These are phyloP conservation scores for Aplidium turbinatum DNA, from an alignment of 23 tunicate species.

Conservation along the genomic window DNA sequence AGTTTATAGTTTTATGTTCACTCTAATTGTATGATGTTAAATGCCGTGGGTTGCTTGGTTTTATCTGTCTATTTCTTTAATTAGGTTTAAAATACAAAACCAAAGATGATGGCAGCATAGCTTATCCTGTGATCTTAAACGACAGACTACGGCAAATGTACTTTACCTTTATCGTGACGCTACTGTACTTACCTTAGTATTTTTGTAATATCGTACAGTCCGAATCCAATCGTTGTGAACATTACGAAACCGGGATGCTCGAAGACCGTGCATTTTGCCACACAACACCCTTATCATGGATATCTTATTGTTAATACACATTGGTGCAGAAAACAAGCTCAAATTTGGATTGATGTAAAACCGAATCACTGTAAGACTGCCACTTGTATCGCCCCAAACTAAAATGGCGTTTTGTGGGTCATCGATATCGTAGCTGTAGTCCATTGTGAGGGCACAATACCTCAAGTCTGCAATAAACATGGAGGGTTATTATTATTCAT, in stretches of 20 bases:
- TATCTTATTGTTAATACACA: background rate
- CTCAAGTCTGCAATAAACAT: slow-evolving; percentile 58
- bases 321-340: slow-evolving; percentile 37
- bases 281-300: background rate
- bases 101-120: background rate
- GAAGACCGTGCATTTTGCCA: slow-evolving; percentile 13
- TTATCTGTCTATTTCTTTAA: too few relatives aligned
- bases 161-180: background rate
- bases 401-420: slow-evolving; percentile 25
- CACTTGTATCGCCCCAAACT: slow-evolving; percentile 58
- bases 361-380: slow-evolving; percentile 44
- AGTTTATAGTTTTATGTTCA: too few relatives aligned
- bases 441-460: slow-evolving; percentile 50
- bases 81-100: background rate
- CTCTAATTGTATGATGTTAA: too few relatives aligned
- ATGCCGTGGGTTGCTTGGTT: too few relatives aligned
- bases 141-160: background rate
- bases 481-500: too few relatives aligned
- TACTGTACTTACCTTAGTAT: slow-evolving; percentile 43
- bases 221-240: slow-evolving; percentile 67
- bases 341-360: slow-evolving; percentile 54
- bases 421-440: slow-evolving; percentile 30
- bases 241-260: slow-evolving; percentile 5
- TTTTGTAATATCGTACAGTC: slow-evolving; percentile 44
- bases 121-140: too few relatives aligned